Evolutionary conservation across 2,797 vertebrate species (phyloP), one percentile per base, ranked within the genome.

Genomic region (Lateolabrax maculatus): DNA sequence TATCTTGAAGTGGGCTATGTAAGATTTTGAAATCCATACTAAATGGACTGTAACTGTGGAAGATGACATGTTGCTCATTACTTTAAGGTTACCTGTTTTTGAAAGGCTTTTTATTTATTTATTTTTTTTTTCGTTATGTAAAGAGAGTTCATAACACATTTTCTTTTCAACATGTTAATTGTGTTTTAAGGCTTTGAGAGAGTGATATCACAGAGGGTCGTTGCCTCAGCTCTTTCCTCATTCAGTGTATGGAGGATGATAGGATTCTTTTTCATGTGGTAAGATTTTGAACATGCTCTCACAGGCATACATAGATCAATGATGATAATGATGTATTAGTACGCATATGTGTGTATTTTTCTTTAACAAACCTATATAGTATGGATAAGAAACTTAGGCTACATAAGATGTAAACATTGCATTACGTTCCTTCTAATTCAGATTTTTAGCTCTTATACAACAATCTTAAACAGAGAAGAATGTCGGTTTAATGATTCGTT

Each of bases 261-360:
- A 34, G 53, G 71, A 58, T 67, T 13, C 18, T 78, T 75, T 71
- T 58, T 79, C n/a, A 34, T 68, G 66, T 63, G 41, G 60, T 78
- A 67, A 78, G 25, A 83, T 64, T 77, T 53, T 63, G 58, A 76
- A 77, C 74, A 53, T 89, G 69, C 71, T 87, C 77, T 89, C 76
- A 66, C 39, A 55, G 62, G 43, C 36, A 79, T 56, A 60, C 48
- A 41, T 73, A 23, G 79, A 90, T 91, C 63, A 80, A 78, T n/a
- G n/a, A n/a, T n/a, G n/a, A n/a, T n/a, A n/a, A n/a, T n/a, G n/a
- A n/a, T n/a, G n/a, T n/a, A n/a, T n/a, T n/a, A n/a, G n/a, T n/a
- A 34, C 1, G 5, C 21, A 62, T 6, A 44, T 4, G 9, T 65
- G 9, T 34, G 3, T 58, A 23, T 48, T 53, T 6, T 2, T 23